Evolutionary conservation across 2,113 vertebrate species (phyloP).

Genomic region (Odocoileus virginianus): DNA sequence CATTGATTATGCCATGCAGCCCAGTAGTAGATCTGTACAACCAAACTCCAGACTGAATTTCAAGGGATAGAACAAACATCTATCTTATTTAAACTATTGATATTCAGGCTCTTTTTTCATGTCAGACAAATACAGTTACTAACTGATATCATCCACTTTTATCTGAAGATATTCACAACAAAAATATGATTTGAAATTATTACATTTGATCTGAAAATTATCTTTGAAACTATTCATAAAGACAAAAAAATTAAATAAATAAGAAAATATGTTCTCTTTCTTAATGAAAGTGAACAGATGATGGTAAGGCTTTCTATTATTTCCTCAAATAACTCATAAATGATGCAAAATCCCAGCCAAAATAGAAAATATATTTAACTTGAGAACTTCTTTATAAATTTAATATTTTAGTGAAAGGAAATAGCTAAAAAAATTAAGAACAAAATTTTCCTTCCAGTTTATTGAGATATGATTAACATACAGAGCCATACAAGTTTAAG

Average conservation of each 20-base stretch:
- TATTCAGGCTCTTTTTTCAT: background rate
- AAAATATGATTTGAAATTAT: background rate
- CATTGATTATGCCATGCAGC: background rate
- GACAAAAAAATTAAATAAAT: background rate
- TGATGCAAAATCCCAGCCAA: background rate
- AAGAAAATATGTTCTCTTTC: background rate
- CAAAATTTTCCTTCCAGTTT: background rate
- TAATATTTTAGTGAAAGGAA: background rate
- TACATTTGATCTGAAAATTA: background rate
- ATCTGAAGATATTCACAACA: background rate
- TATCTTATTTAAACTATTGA: background rate
- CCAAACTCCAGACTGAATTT: background rate
- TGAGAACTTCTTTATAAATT: background rate
- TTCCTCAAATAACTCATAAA: background rate
- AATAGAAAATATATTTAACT: background rate
- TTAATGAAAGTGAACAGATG: background rate
- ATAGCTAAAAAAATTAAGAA: background rate
- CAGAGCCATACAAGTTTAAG: background rate
- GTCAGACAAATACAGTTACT: background rate
- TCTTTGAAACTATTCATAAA: background rate
- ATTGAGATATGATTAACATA: background rate
- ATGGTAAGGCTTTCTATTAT: background rate
- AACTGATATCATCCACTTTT: background rate
- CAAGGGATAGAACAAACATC: background rate
- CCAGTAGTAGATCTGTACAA: background rate